Conservation (phyloP, 2,113 vertebrate genomes). For the Rissa tridactyla region DNA sequence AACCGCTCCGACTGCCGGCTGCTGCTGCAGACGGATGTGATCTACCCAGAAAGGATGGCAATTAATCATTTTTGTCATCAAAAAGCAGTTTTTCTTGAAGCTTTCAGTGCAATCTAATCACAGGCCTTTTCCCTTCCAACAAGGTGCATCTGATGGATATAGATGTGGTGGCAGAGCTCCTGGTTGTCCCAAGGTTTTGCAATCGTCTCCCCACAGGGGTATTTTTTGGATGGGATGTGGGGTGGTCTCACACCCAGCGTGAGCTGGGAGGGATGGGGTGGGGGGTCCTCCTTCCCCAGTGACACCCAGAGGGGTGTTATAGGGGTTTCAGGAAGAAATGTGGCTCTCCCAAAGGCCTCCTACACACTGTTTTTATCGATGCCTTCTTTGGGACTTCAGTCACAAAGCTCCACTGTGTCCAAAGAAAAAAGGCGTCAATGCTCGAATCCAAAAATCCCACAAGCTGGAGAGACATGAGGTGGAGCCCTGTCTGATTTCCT, state of each 20-base stretch:
- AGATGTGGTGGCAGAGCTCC: background rate
- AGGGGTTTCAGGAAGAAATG: accelerated
- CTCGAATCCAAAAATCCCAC: background rate
- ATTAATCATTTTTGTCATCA: constrained; percentile 9
- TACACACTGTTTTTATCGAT: accelerated
- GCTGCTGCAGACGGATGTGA: background rate
- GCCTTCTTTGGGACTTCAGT: background rate
- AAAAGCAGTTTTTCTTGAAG: constrained; percentile 8
- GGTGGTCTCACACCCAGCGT: background rate
- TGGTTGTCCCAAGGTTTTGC: accelerated
- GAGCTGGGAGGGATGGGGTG: background rate
- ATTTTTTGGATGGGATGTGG: background rate
- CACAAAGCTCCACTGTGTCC: background rate
- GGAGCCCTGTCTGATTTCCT: background rate
- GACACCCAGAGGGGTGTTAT: background rate
- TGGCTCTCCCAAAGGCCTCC: background rate
- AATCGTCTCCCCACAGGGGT: background rate
- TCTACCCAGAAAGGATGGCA: background rate
- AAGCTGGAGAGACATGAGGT: background rate
- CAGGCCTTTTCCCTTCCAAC: background rate
- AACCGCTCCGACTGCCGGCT: accelerated
- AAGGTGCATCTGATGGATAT: background rate
- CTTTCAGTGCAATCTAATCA: background rate
- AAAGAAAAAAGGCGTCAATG: background rate
- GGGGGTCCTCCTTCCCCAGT: background rate